Conservation (phyloP, 2,113 vertebrate species). For the Malurus cyaneus region DNA sequence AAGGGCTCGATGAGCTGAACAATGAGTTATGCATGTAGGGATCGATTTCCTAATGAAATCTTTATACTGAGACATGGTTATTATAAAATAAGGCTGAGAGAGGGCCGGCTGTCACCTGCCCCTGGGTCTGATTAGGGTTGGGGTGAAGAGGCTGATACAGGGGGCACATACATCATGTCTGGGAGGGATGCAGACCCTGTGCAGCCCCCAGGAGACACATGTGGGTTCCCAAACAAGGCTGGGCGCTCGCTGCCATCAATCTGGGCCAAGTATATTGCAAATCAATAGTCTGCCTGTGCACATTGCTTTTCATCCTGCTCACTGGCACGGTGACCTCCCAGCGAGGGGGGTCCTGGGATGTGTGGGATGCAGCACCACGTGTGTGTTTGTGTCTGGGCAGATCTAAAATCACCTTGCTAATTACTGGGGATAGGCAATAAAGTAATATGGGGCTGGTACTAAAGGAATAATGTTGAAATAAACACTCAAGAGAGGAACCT, state of each 20-base stretch:
- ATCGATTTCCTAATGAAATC: constrained; percentile 52
- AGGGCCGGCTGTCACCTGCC: neutral
- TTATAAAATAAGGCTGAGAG: neutral
- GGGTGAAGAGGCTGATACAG: neutral
- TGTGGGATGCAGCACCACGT: neutral
- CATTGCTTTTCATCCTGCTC: neutral
- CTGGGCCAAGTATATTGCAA: constrained; percentile 30
- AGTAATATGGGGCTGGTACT: neutral
- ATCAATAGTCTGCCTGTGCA: constrained; percentile 16
- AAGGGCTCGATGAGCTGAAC: neutral
- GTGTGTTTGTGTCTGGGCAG: neutral
- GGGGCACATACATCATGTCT: constrained; percentile 7
- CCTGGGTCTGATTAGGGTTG: neutral
- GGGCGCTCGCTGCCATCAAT: neutral
- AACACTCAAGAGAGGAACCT: neutral
- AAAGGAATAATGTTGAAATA: neutral
- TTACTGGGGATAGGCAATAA: neutral
- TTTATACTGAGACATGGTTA: neutral
- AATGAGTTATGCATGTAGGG: neutral
- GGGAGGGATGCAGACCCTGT: neutral
- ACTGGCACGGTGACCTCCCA: neutral
- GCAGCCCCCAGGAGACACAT: neutral
- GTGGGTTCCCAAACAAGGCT: neutral
- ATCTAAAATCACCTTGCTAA: neutral
- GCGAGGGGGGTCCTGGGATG: neutral